Percentiles rank a stretch among this genome's conserved stretches.
phyloP scores from a whole-genome alignment of 2,888 invertebrate genomes.

The Meliscaeva auricollis region DNA sequence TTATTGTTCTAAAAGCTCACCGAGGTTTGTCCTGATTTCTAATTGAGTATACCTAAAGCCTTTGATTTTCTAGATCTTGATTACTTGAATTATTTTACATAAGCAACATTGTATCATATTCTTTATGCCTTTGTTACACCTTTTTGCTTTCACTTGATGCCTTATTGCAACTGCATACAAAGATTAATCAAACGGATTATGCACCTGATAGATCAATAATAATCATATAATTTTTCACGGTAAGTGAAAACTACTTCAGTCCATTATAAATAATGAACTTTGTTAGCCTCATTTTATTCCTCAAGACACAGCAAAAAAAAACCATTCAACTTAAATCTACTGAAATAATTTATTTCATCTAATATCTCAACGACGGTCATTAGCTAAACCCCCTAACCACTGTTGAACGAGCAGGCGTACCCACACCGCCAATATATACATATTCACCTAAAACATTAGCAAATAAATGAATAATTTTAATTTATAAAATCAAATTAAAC shows the following conservation, averaged over 20 bases:
- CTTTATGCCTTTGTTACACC: too few species aligned
- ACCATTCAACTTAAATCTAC: conserved; percentile 22
- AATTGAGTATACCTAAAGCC: too few species aligned
- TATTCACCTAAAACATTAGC: conserved; percentile 54
- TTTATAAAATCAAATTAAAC: conserved; percentile 68
- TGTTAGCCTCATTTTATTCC: neutral
- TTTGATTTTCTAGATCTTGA: too few species aligned
- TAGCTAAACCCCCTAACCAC: conserved; percentile 24
- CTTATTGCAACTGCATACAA: neutral
- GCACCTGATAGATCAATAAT: conserved; percentile 10
- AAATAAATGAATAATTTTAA: conserved; percentile 74
- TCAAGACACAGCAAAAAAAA: neutral
- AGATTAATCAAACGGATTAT: neutral
- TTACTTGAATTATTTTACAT: too few species aligned
- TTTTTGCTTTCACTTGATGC: neutral
- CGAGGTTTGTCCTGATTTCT: too few species aligned
- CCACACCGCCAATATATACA: conserved; percentile 3
- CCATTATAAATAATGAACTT: conserved; percentile 16
- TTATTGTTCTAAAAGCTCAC: too few species aligned
- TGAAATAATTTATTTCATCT: conserved; percentile 57
- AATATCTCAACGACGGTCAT: conserved; percentile 49
- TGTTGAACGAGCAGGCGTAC: neutral
- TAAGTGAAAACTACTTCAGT: neutral
- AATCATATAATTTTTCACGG: neutral
- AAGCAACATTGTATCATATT: too few species aligned